Base-by-base conservation (phyloP, 1,140 invertebrate genomes). In the Potamilus streckersoni region DNA sequence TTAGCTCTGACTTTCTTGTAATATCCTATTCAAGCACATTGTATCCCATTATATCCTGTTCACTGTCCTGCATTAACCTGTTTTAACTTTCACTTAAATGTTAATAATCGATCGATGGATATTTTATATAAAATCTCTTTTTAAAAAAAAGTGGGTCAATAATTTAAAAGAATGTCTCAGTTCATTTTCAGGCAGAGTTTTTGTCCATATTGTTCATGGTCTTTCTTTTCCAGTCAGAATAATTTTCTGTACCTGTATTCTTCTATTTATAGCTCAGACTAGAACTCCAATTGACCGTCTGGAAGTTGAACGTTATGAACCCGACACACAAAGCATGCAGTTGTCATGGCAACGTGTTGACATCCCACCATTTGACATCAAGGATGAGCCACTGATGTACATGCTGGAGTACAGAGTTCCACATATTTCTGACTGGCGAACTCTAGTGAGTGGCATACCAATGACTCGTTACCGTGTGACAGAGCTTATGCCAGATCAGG, bases 401-500 rank as follows among this genome's bases (percentile, higher is more conserved):
- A 85, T 86, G 82, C 80, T 88, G 57, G 87, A 88, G 74, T 78
- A 77, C 62, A 79, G 79, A 19, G 84, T 85, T 60, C 84, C 83
- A 14, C 81, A 79, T 31, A 17, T 81, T 17, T 82, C 83, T n/a
- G 83, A 84, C 17, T 88, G 86, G 86, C 75, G 79, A 20, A 73
- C 83, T 2, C 70, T 88, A 19, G 85, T 83, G 17, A 84, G 80
- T 69, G 75, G 75, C 15, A 72, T 88, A 14, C 85, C 85, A 20
- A 85, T 81, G 15, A 86, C 84, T 0, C 73, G 80, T 16, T 88
- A 86, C 75, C 71, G 83, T 4, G 71, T 87, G 0, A 84, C 83
- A 17, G 85, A 86, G 64, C 80, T 88, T 57, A 72, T 79, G 20
- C 82, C 86, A 57, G 83, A 86, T 23, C 79, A 93, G 78, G 94